A percentile compares a stretch with the other conserved stretches of the same genome.
phyloP scores from a whole-genome alignment of 2,888 invertebrate genomes.

The Tenthredo livida region DNA sequence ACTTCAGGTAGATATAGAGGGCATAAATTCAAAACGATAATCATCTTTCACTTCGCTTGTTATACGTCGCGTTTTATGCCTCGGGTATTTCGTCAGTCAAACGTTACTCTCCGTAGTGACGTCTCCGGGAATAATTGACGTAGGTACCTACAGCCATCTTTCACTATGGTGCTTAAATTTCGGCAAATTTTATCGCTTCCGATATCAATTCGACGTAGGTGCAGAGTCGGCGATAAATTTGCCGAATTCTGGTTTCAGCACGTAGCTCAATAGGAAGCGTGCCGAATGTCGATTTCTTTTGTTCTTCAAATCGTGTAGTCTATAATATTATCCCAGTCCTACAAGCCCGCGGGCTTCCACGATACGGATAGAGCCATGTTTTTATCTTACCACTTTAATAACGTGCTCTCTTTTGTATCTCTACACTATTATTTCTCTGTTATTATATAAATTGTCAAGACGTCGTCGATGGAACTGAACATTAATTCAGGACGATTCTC shows the following conservation, averaged over 20 bases:
- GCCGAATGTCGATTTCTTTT: conserved; percentile 43
- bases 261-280: conserved; percentile 18
- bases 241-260: conserved; percentile 45
- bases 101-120: neutral
- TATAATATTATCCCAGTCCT: conserved; percentile 5
- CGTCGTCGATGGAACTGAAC: neutral
- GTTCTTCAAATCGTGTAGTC: conserved; percentile 25
- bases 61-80: neutral
- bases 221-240: conserved; percentile 39
- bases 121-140: neutral
- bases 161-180: conserved; percentile 11
- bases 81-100: conserved; percentile 16
- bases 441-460: neutral
- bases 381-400: conserved; percentile 9
- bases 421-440: neutral
- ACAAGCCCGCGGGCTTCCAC: neutral
- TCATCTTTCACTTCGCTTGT: conserved; percentile 19
- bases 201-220: conserved; percentile 41
- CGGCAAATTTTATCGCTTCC: conserved; percentile 36
- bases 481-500: neutral
- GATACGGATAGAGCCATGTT: conserved; percentile 27
- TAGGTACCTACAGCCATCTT: neutral
- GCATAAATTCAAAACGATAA: conserved; percentile 56
- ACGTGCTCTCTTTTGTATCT: neutral
- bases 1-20: conserved; percentile 1